A percentile compares a stretch with the other conserved stretches of the same genome.
These are phyloP conservation scores for Xanthia icteritia DNA, from an alignment of 2,888 invertebrate species.

Conservation along the genomic window DNA sequence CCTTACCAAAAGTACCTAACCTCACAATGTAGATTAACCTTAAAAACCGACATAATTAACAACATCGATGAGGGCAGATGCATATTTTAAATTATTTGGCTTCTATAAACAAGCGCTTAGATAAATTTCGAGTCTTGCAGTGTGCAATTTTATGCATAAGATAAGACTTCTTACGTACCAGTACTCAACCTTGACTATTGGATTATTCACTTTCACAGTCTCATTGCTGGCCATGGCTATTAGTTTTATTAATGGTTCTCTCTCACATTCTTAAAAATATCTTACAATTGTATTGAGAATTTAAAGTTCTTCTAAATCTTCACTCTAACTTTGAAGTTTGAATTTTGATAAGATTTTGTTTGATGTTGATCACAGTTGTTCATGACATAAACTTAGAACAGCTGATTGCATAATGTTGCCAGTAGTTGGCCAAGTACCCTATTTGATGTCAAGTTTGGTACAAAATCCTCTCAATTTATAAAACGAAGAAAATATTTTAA, in stretches of 20 bases:
- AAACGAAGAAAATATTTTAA: not conserved
- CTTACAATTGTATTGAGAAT: not conserved
- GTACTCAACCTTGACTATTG: conserved; percentile 91
- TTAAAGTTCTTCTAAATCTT: not conserved
- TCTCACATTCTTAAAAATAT: not conserved
- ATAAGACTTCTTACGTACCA: conserved; percentile 83
- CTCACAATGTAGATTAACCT: not conserved
- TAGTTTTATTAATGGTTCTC: not conserved
- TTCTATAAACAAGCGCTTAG: not conserved
- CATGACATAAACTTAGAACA: conserved; percentile 17
- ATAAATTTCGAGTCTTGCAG: not conserved
- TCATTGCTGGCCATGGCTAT: conserved; percentile 55
- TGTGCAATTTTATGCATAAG: not conserved
- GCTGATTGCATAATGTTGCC: conserved; percentile 38
- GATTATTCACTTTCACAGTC: conserved; percentile 46
- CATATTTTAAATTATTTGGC: not conserved
- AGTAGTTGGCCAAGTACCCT: not conserved
- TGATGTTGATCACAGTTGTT: not conserved
- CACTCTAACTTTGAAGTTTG: not conserved
- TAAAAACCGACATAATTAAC: not conserved
- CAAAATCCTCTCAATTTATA: not conserved
- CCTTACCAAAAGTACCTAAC: not conserved
- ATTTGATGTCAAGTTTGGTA: too few species aligned
- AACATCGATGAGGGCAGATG: not conserved
- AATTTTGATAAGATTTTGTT: too few species aligned